phyloP scores from a whole-genome alignment of 2,113 vertebrate genomes.

The Grammomys surdaster region DNA sequence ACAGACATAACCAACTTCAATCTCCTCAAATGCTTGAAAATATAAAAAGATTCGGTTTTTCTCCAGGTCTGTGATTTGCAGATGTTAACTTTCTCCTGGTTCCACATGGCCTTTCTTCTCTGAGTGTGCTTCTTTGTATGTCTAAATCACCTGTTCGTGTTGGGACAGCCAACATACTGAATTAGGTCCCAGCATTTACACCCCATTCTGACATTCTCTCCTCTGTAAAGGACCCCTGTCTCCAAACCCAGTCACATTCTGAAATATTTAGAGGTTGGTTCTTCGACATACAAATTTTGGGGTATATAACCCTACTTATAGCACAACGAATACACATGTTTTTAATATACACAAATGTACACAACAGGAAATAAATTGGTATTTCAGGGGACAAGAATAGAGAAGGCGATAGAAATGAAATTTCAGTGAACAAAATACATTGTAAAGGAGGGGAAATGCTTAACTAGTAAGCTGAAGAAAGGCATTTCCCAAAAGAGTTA shows the following conservation, averaged over 20 bases:
- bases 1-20: not conserved
- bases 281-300: not conserved
- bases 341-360: slow-evolving; percentile 43
- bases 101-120: not conserved
- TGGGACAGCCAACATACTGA: not conserved
- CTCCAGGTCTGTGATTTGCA: not conserved
- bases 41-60: not conserved
- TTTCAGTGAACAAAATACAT: slow-evolving; percentile 35
- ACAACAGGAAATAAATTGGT: not conserved
- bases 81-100: not conserved
- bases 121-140: not conserved
- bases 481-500: slow-evolving; percentile 74
- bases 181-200: not conserved
- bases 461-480: slow-evolving; percentile 53
- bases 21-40: not conserved
- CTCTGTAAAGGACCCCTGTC: not conserved
- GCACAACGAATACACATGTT: not conserved
- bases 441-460: slow-evolving; percentile 43
- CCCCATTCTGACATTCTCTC: not conserved
- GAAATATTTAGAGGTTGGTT: not conserved
- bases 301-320: not conserved
- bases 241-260: slow-evolving; percentile 3
- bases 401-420: slow-evolving; percentile 32
- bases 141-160: not conserved
- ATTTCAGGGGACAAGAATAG: not conserved